Evolutionary conservation across 2,888 invertebrate species (phyloP), one percentile per base, ranked within the genome.

Genomic region (Drosophila atripex): DNA sequence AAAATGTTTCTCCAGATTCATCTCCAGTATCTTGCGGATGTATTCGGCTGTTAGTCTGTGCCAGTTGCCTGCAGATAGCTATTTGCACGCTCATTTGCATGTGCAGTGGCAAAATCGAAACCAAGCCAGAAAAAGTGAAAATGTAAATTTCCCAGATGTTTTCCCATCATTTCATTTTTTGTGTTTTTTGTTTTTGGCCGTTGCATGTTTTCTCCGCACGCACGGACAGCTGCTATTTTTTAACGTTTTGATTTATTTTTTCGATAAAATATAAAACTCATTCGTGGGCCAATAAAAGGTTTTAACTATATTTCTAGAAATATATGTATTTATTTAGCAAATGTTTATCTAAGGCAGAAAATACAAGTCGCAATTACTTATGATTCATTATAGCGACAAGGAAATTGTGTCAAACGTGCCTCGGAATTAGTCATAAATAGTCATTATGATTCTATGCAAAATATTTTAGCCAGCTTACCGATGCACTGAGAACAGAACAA

Each of bases 1-100:
- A 14, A 16, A 18, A 11, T 25, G 11, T 41, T 41, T 41, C 30
- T 39, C 39, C 12, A 16, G 11, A 58, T 21, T 8, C n/a, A 23
- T 12, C 41, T 39, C 28, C 28, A 30, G 45, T 60, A 49, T 71
- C 64, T 61, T 18, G 16, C 45, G 51, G 43, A 45, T 71, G 43
- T 60, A 52, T 6, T 47, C 52, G 45, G 30, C 45, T 64, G 28
- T 52, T 18, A 4, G 66, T 30, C 12, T 11, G 11, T 16, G 25
- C 7, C 61, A 43, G 32, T 43, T 64, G 65, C 52, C 65, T 28
- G 35, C 9, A 39, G 38, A 53, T 53, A 53, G 66, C 76, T 78
- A 60, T 60, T 72, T 79, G 80, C 88, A 88, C 78, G 83, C 80
- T 77, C 73, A 79, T 86, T 88, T 84, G 86, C 86, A 86, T 86